Evolutionary conservation across 2,797 vertebrate genomes (phyloP).

Genomic region (Halcyon badia): DNA sequence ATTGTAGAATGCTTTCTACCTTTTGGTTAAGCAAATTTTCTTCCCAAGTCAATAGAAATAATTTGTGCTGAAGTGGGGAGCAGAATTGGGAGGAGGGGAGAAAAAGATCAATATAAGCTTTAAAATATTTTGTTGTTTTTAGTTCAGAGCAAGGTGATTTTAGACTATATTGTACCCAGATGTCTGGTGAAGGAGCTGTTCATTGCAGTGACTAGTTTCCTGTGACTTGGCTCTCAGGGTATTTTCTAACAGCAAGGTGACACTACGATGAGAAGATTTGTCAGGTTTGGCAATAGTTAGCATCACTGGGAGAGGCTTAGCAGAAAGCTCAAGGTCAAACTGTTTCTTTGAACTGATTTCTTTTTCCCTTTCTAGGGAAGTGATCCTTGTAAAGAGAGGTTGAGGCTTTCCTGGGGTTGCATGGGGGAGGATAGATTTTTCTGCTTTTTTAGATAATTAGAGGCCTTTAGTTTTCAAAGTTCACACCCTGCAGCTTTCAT

Average conservation of each 20-base stretch:
- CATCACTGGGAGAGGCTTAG: neutral
- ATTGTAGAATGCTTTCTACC: neutral
- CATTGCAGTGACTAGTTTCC: neutral
- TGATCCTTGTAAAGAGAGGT: neutral
- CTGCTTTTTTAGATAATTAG: neutral
- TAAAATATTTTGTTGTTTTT: neutral
- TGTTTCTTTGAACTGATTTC: neutral
- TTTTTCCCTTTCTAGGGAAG: neutral
- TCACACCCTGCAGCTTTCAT: neutral
- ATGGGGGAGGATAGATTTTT: neutral
- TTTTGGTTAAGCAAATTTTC: neutral
- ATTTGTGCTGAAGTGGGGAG: neutral
- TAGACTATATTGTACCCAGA: neutral
- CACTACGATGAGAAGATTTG: neutral
- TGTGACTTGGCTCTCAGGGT: neutral
- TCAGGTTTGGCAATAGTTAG: slow-evolving; percentile 16
- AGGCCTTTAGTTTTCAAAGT: neutral
- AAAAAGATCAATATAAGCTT: neutral
- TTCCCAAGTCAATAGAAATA: neutral
- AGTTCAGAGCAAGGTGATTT: neutral
- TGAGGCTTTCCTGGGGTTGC: neutral
- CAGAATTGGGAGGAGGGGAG: neutral
- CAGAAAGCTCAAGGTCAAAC: neutral
- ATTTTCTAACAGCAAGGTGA: neutral
- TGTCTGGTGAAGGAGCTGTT: neutral